Evolutionary conservation across 1,140 invertebrate species (phyloP).

Genomic region (Nixonia krombeini): DNA sequence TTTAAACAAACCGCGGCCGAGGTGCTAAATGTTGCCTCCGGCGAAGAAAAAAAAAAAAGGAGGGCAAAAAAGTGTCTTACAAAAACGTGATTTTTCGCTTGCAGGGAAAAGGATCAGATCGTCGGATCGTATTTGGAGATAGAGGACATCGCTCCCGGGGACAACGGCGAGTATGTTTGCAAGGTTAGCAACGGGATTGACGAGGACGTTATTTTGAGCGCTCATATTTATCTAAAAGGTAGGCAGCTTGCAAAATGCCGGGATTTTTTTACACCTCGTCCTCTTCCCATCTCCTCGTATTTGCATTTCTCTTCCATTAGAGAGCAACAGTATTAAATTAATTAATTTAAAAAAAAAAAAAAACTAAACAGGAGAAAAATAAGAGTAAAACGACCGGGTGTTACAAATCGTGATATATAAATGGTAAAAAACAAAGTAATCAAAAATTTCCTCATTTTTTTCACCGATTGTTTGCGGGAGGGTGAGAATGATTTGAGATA

Average conservation of each 20-base stretch:
- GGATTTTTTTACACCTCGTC: not conserved
- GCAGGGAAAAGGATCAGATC: conserved; percentile 79
- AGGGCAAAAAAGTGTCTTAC: not conserved
- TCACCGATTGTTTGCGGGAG: no score
- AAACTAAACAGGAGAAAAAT: no score
- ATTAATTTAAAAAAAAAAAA: not conserved
- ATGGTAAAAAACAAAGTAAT: not conserved
- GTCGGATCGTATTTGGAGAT: conserved; percentile 80
- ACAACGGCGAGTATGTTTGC: conserved; percentile 80
- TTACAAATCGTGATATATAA: conserved; percentile 5
- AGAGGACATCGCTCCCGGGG: conserved; percentile 73
- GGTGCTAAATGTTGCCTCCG: no score
- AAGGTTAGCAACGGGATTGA: conserved; percentile 71
- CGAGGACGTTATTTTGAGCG: conserved; percentile 65
- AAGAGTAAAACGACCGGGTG: no score
- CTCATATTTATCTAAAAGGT: conserved; percentile 68
- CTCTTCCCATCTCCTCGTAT: conserved; percentile 3
- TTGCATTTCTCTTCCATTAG: not conserved
- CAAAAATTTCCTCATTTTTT: not conserved
- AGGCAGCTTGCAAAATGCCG: conserved; percentile 10
- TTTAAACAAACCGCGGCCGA: no score
- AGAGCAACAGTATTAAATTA: not conserved
- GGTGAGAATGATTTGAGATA: no score
- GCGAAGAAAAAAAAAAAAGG: no score
- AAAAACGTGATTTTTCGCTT: conserved; percentile 9